A percentile compares a stretch with the other conserved stretches of the same genome.
Evolutionary conservation across 2,888 invertebrate species (phyloP).

Genomic region (Drosophila nigricruria): DNA sequence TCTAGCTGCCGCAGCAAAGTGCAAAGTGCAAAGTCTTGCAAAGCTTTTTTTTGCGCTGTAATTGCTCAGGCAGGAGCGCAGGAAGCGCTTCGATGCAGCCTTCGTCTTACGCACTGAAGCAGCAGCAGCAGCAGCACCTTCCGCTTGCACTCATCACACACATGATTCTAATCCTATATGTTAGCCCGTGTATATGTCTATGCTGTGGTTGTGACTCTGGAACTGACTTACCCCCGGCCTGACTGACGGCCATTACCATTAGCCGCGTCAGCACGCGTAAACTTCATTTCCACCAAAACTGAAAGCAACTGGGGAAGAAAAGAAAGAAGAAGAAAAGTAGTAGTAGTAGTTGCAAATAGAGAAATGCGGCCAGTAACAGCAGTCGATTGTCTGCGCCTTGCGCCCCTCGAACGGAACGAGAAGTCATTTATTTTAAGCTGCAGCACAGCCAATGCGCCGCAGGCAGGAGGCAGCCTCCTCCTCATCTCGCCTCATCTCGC

Average conservation of each 20-base stretch:
- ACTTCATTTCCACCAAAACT: constrained; percentile 67
- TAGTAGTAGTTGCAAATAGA: constrained; percentile 4
- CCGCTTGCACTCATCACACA: constrained; percentile 56
- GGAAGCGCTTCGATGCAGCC: constrained; percentile 31
- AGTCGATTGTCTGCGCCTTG: constrained; percentile 22
- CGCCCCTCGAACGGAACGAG: constrained; percentile 62
- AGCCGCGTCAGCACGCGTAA: constrained; percentile 75
- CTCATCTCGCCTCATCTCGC: background rate
- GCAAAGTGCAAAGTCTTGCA: constrained; percentile 34
- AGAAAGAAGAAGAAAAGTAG: background rate
- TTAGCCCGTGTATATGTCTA: background rate
- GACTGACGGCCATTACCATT: constrained; percentile 67
- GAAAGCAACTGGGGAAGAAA: background rate
- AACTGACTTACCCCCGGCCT: constrained; percentile 53
- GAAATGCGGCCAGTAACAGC: constrained; percentile 18
- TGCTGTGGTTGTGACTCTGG: constrained; percentile 31
- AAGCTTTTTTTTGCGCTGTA: constrained; percentile 68
- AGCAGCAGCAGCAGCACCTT: constrained; percentile 34
- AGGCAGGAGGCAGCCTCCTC: background rate
- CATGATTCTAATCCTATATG: constrained; percentile 7
- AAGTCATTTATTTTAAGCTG: constrained; percentile 77
- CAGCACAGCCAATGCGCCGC: constrained; percentile 55
- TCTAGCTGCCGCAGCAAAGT: constrained; percentile 47
- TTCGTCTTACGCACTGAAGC: constrained; percentile 39
- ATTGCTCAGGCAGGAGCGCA: constrained; percentile 55